These are phyloP conservation scores for Trissolcus japonicus DNA, from an alignment of 2,888 invertebrate species.

Conservation along the genomic window DNA sequence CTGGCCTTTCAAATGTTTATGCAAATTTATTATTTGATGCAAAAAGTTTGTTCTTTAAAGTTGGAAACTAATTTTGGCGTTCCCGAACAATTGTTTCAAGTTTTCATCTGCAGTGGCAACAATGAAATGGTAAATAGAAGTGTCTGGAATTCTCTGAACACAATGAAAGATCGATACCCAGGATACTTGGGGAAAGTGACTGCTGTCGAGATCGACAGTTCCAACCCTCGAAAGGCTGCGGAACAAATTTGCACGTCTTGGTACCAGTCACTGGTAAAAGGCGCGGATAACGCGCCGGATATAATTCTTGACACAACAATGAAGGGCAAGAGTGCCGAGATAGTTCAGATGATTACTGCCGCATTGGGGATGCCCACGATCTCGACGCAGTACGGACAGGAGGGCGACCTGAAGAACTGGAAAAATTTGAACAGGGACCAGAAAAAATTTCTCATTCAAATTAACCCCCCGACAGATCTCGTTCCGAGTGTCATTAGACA, in stretches of 20 bases:
- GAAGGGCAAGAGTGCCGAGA: conserved; percentile 88
- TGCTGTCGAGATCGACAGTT: conserved; percentile 63
- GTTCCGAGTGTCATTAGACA: conserved; percentile 89
- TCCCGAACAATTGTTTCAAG: conserved; percentile 56
- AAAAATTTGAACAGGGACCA: conserved; percentile 83
- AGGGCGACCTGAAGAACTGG: conserved; percentile 86
- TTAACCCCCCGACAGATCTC: conserved; percentile 90
- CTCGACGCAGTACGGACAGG: conserved; percentile 90
- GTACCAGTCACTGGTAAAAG: conserved; percentile 73
- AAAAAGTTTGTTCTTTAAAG: too few species aligned
- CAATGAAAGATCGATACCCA: conserved; percentile 63
- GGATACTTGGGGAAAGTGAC: conserved; percentile 65
- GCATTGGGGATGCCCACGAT: conserved; percentile 89
- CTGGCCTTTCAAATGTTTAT: too few species aligned
- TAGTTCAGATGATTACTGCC: conserved; percentile 88
- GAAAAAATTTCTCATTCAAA: conserved; percentile 86
- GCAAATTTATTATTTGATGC: too few species aligned
- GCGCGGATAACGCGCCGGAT: conserved; percentile 83
- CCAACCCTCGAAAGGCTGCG: conserved; percentile 63
- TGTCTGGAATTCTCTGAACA: conserved; percentile 65
- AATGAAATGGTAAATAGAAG: conserved; percentile 70
- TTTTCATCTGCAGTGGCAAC: conserved; percentile 67
- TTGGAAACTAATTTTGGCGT: neutral
- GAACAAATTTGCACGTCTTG: conserved; percentile 67
- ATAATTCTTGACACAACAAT: conserved; percentile 89